Evolutionary conservation across 2,888 invertebrate species (phyloP).

Genomic region (Nomada ruficornis): DNA sequence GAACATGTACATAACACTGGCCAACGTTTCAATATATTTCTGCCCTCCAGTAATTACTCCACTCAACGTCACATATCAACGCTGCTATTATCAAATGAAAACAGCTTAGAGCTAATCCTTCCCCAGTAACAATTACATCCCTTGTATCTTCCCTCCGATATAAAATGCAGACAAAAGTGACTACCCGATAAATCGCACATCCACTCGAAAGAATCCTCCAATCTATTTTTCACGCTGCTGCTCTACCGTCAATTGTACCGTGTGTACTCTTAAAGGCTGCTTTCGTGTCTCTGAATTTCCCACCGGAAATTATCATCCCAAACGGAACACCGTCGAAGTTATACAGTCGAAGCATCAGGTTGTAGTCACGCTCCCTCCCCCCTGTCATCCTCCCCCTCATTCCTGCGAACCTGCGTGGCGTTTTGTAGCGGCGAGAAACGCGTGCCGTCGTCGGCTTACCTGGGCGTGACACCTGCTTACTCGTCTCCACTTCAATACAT

Average conservation of each 20-base stretch:
- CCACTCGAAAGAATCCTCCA: not conserved
- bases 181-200: not conserved
- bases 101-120: not conserved
- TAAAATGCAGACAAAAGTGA: too few species aligned
- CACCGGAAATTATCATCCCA: not conserved
- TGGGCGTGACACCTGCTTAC: constrained; percentile 67
- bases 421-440: constrained; percentile 16
- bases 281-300: not conserved
- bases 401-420: constrained; percentile 26
- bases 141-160: too few species aligned
- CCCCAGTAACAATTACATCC: not conserved
- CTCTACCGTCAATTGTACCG: too few species aligned
- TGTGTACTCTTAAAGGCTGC: too few species aligned
- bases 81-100: not conserved
- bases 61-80: not conserved
- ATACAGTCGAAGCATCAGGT: constrained; percentile 77
- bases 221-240: too few species aligned
- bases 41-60: not conserved
- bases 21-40: too few species aligned
- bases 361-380: constrained; percentile 66
- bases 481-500: constrained; percentile 51
- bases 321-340: constrained; percentile 4
- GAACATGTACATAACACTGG: not conserved
- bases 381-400: constrained; percentile 20
- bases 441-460: constrained; percentile 61